These are phyloP conservation scores for Melinaea marsaeus DNA, from an alignment of 2,888 invertebrate species.

Conservation along the genomic window DNA sequence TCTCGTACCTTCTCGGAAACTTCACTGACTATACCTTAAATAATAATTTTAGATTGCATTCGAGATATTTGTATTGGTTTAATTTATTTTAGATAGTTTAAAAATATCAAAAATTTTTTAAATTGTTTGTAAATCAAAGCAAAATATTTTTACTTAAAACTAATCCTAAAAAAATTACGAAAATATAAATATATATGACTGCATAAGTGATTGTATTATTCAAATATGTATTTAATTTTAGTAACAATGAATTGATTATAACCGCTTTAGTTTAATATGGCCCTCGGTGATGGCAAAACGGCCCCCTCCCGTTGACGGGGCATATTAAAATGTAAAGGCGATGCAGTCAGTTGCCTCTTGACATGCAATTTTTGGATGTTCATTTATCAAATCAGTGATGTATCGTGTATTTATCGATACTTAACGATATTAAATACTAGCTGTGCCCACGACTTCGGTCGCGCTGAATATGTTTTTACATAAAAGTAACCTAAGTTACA, in stretches of 20 bases:
- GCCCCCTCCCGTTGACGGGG: slow-evolving; percentile 53
- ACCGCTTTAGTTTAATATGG: slow-evolving; percentile 32
- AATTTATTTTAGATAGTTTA: neutral
- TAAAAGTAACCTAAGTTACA: no score
- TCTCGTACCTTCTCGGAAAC: slow-evolving; percentile 44
- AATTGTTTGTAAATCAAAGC: no score
- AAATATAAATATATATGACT: no score
- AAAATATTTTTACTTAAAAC: no score
- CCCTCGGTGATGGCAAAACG: slow-evolving; percentile 59
- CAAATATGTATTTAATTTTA: slow-evolving; percentile 18
- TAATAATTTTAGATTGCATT: slow-evolving; percentile 46
- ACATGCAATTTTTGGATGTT: slow-evolving; percentile 73
- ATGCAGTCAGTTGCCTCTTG: slow-evolving; percentile 63
- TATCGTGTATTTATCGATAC: slow-evolving; percentile 40
- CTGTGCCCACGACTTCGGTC: no score
- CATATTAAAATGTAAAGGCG: slow-evolving; percentile 68
- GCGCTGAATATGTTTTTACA: no score
- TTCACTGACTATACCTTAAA: slow-evolving; percentile 38
- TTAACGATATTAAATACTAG: neutral
- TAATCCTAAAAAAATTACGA: no score
- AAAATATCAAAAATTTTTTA: slow-evolving; percentile 7
- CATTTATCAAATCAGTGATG: slow-evolving; percentile 63
- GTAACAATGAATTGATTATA: slow-evolving; percentile 32
- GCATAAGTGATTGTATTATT: neutral
- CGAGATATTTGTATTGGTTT: slow-evolving; percentile 36